A percentile compares a stretch with the other conserved stretches of the same genome.
These are phyloP conservation scores for Galbula dea DNA, from an alignment of 2,113 vertebrate genomes.

Conservation along the genomic window DNA sequence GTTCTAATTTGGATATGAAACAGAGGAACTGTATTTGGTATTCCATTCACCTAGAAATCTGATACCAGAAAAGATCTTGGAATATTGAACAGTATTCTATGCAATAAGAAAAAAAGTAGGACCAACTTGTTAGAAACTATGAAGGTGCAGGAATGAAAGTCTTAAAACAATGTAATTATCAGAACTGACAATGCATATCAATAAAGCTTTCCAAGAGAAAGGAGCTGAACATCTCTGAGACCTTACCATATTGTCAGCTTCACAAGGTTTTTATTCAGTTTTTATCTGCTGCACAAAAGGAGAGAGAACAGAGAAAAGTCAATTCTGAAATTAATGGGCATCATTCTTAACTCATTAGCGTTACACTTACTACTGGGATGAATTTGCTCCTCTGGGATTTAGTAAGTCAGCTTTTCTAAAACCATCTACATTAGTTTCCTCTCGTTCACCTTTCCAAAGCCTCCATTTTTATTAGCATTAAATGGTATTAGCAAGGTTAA, in stretches of 20 bases:
- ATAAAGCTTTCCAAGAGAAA: conserved; percentile 1
- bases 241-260: neutral
- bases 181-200: neutral
- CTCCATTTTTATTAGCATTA: conserved; percentile 15
- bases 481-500: neutral
- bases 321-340: conserved; percentile 34
- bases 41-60: neutral
- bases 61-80: neutral
- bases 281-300: conserved; percentile 17
- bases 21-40: neutral
- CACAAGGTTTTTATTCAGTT: conserved; percentile 1
- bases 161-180: neutral
- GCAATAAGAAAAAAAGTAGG: neutral
- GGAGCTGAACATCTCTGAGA: neutral
- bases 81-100: neutral
- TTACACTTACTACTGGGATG: conserved; percentile 20
- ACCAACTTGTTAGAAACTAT: neutral
- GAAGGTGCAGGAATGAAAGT: neutral
- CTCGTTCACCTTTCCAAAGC: neutral
- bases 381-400: conserved; percentile 33
- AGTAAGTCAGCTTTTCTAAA: conserved; percentile 40
- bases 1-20: neutral
- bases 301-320: conserved; percentile 36
- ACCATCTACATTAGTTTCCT: neutral
- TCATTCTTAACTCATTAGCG: conserved; percentile 38